Conservation (phyloP, 2,113 vertebrate genomes). For the Prochilodus magdalenae region DNA sequence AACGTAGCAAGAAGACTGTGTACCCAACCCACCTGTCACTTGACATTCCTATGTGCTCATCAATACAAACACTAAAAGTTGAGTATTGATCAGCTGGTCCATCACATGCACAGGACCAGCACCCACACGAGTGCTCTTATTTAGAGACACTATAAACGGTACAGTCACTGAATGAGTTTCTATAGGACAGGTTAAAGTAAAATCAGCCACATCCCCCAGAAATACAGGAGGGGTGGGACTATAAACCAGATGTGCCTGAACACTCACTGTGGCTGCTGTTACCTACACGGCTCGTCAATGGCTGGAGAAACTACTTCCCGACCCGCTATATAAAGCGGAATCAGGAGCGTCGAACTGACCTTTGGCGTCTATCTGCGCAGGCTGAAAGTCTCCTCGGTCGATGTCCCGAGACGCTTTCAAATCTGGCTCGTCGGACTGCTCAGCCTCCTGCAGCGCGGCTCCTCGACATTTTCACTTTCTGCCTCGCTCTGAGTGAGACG, state of each 20-base stretch:
- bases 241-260: neutral
- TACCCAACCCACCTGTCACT: neutral
- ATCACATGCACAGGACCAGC: neutral
- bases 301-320: neutral
- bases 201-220: neutral
- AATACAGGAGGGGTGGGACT: neutral
- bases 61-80: slow-evolving; percentile 2
- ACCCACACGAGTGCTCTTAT: neutral
- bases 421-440: slow-evolving; percentile 69
- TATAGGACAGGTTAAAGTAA: no score
- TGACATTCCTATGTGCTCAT: neutral
- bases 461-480: slow-evolving; percentile 90
- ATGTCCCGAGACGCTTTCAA: slow-evolving; percentile 39
- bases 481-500: slow-evolving; percentile 83
- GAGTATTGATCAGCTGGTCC: neutral
- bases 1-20: neutral
- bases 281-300: neutral
- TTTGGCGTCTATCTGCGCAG: slow-evolving; percentile 22
- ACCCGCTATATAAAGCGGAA: neutral
- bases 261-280: neutral
- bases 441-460: slow-evolving; percentile 81
- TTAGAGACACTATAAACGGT: no score
- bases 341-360: slow-evolving; percentile 32
- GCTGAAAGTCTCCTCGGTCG: neutral
- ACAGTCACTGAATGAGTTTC: no score